phyloP scores from a whole-genome alignment of 2,797 vertebrate species.

The Pogonophryne albipinna region DNA sequence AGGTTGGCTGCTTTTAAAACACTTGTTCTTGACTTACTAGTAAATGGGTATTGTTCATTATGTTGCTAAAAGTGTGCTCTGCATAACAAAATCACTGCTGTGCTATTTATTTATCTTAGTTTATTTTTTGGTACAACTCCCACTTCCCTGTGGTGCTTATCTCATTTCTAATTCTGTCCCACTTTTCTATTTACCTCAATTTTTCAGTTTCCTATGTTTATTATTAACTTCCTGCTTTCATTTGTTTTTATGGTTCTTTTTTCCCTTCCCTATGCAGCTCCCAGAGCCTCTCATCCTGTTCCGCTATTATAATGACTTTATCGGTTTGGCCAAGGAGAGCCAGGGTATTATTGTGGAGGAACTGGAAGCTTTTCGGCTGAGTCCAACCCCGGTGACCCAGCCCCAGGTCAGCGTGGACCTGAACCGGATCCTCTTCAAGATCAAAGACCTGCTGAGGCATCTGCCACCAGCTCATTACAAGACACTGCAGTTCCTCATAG shows the following conservation, averaged over 20 bases:
- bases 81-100: not conserved
- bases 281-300: constrained; percentile 97
- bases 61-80: constrained; percentile 1
- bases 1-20: constrained; percentile 83
- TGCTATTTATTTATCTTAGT: constrained; percentile 45
- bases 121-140: constrained; percentile 44
- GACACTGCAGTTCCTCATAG: constrained; percentile 93
- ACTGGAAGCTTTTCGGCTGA: constrained; percentile 79
- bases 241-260: constrained; percentile 32
- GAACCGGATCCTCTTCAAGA: constrained; percentile 93
- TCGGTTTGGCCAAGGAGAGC: constrained; percentile 94
- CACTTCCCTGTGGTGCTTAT: constrained; percentile 21
- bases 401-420: constrained; percentile 82
- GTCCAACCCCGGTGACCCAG: constrained; percentile 69
- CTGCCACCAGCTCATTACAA: constrained; percentile 92
- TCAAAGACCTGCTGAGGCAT: constrained; percentile 92
- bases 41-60: not conserved
- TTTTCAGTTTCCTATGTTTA: constrained; percentile 46
- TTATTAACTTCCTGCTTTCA: constrained; percentile 45
- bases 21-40: not conserved
- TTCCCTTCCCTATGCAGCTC: constrained; percentile 82
- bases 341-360: constrained; percentile 90
- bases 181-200: constrained; percentile 53
- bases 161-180: constrained; percentile 45
- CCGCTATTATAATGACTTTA: constrained; percentile 95